phyloP scores from a whole-genome alignment of 2,797 vertebrate species.

The Carcharodon carcharias region DNA sequence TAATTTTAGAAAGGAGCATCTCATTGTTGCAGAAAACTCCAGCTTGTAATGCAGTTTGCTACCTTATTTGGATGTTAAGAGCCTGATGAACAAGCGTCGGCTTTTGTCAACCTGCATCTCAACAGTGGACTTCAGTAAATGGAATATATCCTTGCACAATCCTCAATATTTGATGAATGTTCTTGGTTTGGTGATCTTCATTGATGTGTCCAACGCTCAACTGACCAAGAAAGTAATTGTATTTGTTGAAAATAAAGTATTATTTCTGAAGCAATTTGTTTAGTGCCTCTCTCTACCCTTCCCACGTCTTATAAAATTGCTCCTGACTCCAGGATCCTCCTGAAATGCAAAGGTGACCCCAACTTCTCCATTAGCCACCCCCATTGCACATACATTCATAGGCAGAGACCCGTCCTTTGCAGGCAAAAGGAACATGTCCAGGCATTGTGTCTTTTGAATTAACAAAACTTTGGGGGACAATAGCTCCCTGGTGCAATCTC shows the following conservation, averaged over 20 bases:
- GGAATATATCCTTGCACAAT: neutral
- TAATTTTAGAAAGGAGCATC: neutral
- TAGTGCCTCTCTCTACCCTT: neutral
- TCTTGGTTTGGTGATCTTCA: neutral
- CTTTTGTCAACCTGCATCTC: neutral
- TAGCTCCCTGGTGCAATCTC: neutral
- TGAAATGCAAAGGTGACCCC: neutral
- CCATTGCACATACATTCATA: neutral
- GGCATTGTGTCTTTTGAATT: neutral
- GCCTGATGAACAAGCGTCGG: neutral
- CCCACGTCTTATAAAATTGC: neutral
- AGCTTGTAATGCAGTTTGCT: neutral
- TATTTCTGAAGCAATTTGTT: neutral
- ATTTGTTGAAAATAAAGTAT: constrained; percentile 15
- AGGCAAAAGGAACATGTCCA: neutral
- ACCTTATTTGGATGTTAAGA: neutral
- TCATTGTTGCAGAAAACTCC: neutral
- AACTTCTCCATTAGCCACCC: neutral
- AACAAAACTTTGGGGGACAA: neutral
- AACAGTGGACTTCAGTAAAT: neutral
- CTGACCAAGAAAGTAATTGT: neutral
- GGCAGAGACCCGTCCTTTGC: neutral
- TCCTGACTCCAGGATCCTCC: neutral
- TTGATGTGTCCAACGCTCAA: neutral
- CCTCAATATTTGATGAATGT: neutral